phyloP scores from a whole-genome alignment of 2,113 vertebrate genomes.

The Thalassoma bifasciatum region DNA sequence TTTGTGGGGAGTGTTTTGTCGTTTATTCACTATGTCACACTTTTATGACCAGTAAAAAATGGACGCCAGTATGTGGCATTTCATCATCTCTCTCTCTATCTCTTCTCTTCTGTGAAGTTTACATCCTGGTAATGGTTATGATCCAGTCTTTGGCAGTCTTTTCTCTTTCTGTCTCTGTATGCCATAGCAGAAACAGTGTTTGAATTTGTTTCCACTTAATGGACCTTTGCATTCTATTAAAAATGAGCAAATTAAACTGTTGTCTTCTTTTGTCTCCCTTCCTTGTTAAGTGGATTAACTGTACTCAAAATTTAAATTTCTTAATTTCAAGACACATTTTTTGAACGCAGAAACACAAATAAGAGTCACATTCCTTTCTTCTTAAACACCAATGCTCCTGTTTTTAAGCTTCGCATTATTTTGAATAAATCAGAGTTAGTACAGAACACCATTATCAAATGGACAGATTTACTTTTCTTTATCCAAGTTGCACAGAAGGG shows the following conservation, averaged over 20 bases:
- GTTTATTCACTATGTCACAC: conserved; percentile 70
- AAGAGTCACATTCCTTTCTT: too few species aligned
- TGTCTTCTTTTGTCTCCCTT: neutral
- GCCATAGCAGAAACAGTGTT: conserved; percentile 78
- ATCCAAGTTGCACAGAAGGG: conserved; percentile 8
- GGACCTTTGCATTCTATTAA: conserved; percentile 83
- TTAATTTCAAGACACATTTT: neutral
- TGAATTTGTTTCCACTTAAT: conserved; percentile 80
- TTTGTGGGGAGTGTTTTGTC: conserved; percentile 80
- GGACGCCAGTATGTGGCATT: conserved; percentile 69
- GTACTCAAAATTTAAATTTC: too few species aligned
- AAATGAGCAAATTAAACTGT: conserved; percentile 70
- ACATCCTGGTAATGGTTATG: conserved; percentile 76
- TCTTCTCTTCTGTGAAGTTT: conserved; percentile 79
- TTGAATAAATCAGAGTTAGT: too few species aligned
- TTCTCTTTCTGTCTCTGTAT: conserved; percentile 72
- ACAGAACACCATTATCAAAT: too few species aligned
- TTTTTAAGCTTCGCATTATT: too few species aligned
- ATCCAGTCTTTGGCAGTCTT: conserved; percentile 69
- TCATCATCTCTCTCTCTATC: conserved; percentile 57
- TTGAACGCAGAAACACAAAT: too few species aligned
- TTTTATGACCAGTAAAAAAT: conserved; percentile 76
- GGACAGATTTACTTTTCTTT: too few species aligned
- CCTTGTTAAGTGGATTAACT: neutral
- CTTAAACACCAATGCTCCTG: too few species aligned